Evolutionary conservation across 2,888 invertebrate species (phyloP), one percentile per base, ranked within the genome.

Genomic region (Thereva unica): DNA sequence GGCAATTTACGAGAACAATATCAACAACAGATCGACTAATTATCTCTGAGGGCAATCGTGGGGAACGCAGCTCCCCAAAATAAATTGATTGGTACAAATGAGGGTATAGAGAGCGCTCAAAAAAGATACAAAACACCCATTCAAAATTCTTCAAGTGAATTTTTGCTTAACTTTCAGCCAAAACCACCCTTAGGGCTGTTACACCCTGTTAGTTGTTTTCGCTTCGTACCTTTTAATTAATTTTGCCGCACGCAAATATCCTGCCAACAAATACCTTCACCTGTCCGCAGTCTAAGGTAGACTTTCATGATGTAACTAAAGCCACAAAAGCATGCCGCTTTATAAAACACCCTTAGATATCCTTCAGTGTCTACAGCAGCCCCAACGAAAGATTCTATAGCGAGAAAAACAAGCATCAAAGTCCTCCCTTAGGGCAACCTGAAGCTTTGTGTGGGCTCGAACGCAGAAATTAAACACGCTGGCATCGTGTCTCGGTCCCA

Each of bases 211-310:
- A 53, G 38, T 53, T 38, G 10, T 10, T 6, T 44, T 56, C 56
- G 37, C 56, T 56, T 56, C 44, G 56, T 44, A 42, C 56, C 10
- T 56, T 55, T 56, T 56, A 56, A 56, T 56, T 56, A 56, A 41
- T 56, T 41, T 56, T 56, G 34, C 44, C 56, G 47, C 56, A 56
- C 38, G 56, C n/a, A 56, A 56, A 56, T 34, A 38, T 41, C n/a
- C 42, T 34, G 35, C 8, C 9, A 38, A 44, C 9, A 12, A 55
- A 56, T 44, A 56, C 34, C 44, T 9, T 44, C 42, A 56, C 8
- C 42, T 56, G 56, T 56, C 44, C 10, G 44, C 23, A 56, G 44
- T 44, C 56, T 42, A 37, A 44, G 23, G 44, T 44, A 23, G 44
- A 9, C 56, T 44, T 41, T 35, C 7, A 56, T 42, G 42, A 56